Conservation (phyloP, 2,113 vertebrate species). For the Prinia subflava region DNA sequence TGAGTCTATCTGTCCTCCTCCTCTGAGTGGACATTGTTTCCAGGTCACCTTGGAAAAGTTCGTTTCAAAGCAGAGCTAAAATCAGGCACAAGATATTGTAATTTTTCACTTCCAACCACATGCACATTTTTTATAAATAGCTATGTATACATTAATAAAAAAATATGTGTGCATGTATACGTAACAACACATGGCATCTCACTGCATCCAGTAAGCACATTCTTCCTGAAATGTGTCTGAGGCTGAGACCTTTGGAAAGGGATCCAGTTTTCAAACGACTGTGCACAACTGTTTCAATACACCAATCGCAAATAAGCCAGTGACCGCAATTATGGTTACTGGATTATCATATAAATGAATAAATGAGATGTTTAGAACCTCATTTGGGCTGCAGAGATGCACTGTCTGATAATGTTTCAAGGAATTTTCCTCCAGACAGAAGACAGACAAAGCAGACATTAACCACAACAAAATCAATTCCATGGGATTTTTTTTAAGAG, state of each 20-base stretch:
- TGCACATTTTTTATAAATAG: background rate
- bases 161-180: background rate
- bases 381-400: background rate
- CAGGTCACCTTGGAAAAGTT: background rate
- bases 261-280: background rate
- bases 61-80: background rate
- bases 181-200: background rate
- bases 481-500: background rate
- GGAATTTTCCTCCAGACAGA: constrained; percentile 23
- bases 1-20: background rate
- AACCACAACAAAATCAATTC: constrained; percentile 41
- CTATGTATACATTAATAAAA: background rate
- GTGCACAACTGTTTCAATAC: background rate
- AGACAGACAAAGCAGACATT: constrained; percentile 8
- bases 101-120: background rate
- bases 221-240: background rate
- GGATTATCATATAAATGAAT: background rate
- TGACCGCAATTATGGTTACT: background rate
- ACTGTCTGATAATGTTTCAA: background rate
- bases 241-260: background rate
- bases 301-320: background rate
- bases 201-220: background rate
- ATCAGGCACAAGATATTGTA: background rate
- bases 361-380: constrained; percentile 35
- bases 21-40: background rate